Percentiles rank a stretch among this genome's conserved stretches.
phyloP scores from a whole-genome alignment of 2,797 vertebrate species.

The Enteromius afrohamiltoni region DNA sequence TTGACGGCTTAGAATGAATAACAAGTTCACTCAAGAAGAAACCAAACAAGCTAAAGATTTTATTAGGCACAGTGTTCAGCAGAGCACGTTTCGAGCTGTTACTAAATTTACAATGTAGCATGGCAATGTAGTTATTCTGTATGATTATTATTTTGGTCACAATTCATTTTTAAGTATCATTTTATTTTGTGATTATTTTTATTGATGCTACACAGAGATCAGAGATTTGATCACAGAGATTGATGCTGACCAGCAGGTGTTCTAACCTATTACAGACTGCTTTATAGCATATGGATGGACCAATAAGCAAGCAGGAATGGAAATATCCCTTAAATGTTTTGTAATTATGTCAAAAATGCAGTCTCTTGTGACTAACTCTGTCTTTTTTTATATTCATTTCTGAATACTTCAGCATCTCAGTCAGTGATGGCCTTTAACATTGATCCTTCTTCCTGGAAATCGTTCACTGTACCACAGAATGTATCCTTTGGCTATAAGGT shows the following conservation, averaged over 20 bases:
- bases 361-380: background rate
- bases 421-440: slow-evolving; percentile 69
- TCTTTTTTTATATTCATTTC: background rate
- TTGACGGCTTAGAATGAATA: background rate
- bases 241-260: background rate
- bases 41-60: background rate
- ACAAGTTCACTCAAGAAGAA: background rate
- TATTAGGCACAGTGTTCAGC: background rate
- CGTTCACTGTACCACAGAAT: background rate
- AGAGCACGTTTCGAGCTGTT: too few species aligned
- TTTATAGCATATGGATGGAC: background rate
- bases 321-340: background rate
- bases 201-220: too few species aligned
- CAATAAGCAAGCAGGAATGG: background rate
- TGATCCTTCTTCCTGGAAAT: slow-evolving; percentile 70
- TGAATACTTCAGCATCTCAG: slow-evolving; percentile 57
- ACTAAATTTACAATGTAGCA: background rate
- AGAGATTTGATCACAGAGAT: too few species aligned
- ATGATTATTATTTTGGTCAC: background rate
- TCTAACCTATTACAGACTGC: background rate
- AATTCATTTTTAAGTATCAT: background rate
- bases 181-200: background rate
- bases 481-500: slow-evolving; percentile 76
- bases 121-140: background rate
- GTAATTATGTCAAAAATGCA: background rate